Conservation (phyloP, 2,113 vertebrate genomes). For the Calyptommatus sinebrachiatus region DNA sequence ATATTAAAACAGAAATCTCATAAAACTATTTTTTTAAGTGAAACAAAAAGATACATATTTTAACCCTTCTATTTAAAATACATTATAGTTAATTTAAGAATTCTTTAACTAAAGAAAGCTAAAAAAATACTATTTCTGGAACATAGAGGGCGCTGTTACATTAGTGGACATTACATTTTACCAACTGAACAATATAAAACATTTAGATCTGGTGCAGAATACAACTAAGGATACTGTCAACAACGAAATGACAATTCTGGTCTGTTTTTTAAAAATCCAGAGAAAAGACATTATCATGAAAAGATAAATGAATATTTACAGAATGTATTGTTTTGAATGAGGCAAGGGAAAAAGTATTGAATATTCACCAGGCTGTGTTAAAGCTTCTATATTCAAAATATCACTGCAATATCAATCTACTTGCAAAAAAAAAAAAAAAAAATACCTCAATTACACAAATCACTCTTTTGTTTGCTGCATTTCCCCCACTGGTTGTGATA, state of each 20-base stretch:
- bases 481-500: too few relatives aligned
- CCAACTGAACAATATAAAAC: not conserved
- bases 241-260: constrained; percentile 7
- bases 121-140: constrained; percentile 39
- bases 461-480: too few relatives aligned
- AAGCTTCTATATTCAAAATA: not conserved
- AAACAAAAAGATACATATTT: not conserved
- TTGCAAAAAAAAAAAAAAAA: too few relatives aligned
- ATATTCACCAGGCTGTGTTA: not conserved
- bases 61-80: constrained; percentile 16
- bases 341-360: not conserved
- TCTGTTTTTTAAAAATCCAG: not conserved
- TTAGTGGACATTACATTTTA: constrained; percentile 57
- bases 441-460: too few relatives aligned
- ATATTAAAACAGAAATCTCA: not conserved
- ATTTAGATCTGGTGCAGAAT: not conserved
- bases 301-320: constrained; percentile 10
- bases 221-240: not conserved
- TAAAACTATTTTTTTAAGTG: constrained; percentile 28
- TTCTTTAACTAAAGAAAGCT: constrained; percentile 1
- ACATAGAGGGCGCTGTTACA: constrained; percentile 68
- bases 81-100: constrained; percentile 11
- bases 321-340: constrained; percentile 23
- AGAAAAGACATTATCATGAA: constrained; percentile 29
- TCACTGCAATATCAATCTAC: too few relatives aligned